These are phyloP conservation scores for Danio jaintianensis DNA, from an alignment of 2,797 vertebrate species.

Conservation along the genomic window DNA sequence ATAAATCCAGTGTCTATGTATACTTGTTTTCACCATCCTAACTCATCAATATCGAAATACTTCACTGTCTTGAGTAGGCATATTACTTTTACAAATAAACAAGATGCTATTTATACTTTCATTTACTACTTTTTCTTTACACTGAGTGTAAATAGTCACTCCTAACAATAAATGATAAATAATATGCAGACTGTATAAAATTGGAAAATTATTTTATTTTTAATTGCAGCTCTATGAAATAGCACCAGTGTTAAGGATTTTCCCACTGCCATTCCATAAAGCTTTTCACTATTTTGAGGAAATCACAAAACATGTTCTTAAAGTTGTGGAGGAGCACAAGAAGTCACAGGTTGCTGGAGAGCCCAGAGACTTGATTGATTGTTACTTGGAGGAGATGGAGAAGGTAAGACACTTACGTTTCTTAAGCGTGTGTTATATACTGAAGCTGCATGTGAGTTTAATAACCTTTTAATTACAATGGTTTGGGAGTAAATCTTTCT, in stretches of 20 bases:
- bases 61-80: background rate
- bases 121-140: background rate
- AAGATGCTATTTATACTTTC: background rate
- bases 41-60: background rate
- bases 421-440: background rate
- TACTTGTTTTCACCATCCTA: no score
- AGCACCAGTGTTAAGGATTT: background rate
- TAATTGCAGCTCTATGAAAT: slow-evolving; percentile 27
- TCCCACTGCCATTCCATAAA: slow-evolving; percentile 22
- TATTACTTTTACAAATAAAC: background rate
- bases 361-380: slow-evolving; percentile 39
- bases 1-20: no score
- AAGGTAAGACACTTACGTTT: background rate
- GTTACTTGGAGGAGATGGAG: slow-evolving; percentile 42
- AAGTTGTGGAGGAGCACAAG: slow-evolving; percentile 40
- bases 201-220: background rate
- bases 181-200: background rate
- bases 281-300: background rate
- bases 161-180: background rate
- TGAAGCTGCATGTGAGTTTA: background rate
- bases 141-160: background rate
- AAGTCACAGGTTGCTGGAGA: slow-evolving; percentile 6
- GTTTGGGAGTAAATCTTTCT: background rate
- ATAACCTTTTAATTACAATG: background rate
- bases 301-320: slow-evolving; percentile 26